Base-by-base conservation (phyloP, 2,888 invertebrate species). In the Thymelicus lineola region DNA sequence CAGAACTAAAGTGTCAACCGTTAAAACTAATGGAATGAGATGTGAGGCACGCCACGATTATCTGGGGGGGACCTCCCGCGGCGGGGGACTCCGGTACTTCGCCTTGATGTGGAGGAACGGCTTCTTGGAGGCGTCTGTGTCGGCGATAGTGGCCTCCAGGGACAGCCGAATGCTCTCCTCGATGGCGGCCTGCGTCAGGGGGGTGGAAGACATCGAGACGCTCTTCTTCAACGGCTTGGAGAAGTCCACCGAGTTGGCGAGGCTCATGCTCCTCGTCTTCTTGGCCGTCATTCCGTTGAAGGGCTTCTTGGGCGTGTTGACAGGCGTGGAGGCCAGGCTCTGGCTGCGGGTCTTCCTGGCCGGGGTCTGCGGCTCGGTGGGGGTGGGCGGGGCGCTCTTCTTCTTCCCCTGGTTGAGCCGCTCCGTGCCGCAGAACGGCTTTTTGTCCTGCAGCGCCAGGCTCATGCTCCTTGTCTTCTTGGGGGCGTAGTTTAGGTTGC, bases 41-140 rank as follows among this genome's bases (percentile, higher is more conserved):
- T 42, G 9, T 55, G 7, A 2, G 53, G 15, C 35, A 65, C 66
- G 66, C 55, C 20, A 67, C 66, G 53, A 71, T 92, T 94, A 94
- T 94, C 94, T 93, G 71, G 95, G 94, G 62, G 96, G 95, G 48
- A 94, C 92, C 82, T 94, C 94, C 63, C 95, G 87, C 77, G 95
- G 95, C 73, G 96, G 95, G 69, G 96, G 95, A 88, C 96, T 96
- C 80, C 96, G 94, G 86, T 96, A 96, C 87, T 96, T 96, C 86
- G 96, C 96, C 82, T 96, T 95, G 82, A 96, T 96, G 91, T 96
- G 96, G 78, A 96, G 91, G 87, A 95, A 96, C 76, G 94, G 93
- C 77, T 94, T 93, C 79, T 94, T 94, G 72, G 89, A 76, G 58
- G 82, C 82, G 71, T 79, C 83, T 72, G 87, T 82, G 75, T 89